Conservation (phyloP, 2,797 vertebrate species). For the Gymnothorax javanicus region DNA sequence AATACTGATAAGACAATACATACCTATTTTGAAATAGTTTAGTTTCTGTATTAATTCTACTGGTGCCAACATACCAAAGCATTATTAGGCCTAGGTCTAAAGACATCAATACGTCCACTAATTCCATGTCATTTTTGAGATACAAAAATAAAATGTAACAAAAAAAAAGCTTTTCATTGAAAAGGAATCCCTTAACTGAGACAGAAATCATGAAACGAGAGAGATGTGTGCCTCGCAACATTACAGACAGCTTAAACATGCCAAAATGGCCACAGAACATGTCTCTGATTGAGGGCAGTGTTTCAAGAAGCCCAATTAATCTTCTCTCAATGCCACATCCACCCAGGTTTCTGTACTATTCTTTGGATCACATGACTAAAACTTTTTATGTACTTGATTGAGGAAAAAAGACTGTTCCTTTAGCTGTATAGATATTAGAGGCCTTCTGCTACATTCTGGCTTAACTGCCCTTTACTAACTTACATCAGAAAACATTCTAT, state of each 20-base stretch:
- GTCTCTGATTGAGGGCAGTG: neutral
- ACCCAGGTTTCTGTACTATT: neutral
- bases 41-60: neutral
- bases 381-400: neutral
- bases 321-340: neutral
- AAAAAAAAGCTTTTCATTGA: neutral
- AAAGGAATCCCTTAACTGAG: neutral
- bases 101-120: neutral
- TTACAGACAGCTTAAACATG: neutral
- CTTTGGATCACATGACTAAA: neutral
- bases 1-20: neutral
- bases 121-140: neutral
- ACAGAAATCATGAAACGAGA: neutral
- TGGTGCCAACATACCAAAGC: neutral
- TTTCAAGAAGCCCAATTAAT: neutral
- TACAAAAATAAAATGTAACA: neutral
- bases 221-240: neutral
- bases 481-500: neutral
- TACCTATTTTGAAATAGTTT: neutral
- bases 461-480: neutral
- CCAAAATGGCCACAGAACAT: neutral
- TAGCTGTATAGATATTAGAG: neutral
- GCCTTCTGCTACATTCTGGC: neutral
- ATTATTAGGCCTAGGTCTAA: neutral
- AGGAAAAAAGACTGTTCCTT: neutral